Base-by-base conservation (phyloP, 2,888 invertebrate genomes). In the Thereva nobilitata region DNA sequence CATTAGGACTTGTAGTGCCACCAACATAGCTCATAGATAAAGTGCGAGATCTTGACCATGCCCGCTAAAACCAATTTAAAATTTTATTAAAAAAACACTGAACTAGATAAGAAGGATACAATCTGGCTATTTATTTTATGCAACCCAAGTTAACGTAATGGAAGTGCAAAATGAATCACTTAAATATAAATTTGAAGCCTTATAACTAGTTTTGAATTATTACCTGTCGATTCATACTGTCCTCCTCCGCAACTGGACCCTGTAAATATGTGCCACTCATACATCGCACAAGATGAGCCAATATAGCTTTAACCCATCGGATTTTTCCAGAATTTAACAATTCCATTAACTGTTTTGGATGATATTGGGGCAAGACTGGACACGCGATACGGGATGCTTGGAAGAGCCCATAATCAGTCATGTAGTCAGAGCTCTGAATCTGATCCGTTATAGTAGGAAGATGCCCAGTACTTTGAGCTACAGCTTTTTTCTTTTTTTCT, bases 291-390 rank as follows among this genome's bases (percentile, higher is more conserved):
- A 99, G 85, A 84, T 99, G 98, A 0, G 95, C 92, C 50, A 99
- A 85, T 71, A 99, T 99, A 0, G 98, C 98, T 79, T 98, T 97
- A 0, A 99, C 99, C 89, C 98, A 93, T 75, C 95, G 86, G 72
- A 96, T 97, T 83, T 97, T 97, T 3, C 99, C 99, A 64, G 97
- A 97, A 82, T 98, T 98, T 38, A 99, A 84, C 45, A 99, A 82
- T 77, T 99, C 99, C 93, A 99, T 97, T 42, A 99, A 83, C 76
- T 98, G 98, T 76, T 97, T 97, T 0, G 99, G 99, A 82, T 99
- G 99, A 79, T 99, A 99, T 76, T 99, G 99, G 0, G 99, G 99
- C 68, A 99, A 83, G 49, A 98, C 97, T 0, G 98, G 98, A 75
- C 96, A 98, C 0, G 97, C 97, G 77, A 97, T 92, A 70, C 97